Evolutionary conservation across 1,140 invertebrate species (phyloP).

Genomic region (Drosophila auraria): DNA sequence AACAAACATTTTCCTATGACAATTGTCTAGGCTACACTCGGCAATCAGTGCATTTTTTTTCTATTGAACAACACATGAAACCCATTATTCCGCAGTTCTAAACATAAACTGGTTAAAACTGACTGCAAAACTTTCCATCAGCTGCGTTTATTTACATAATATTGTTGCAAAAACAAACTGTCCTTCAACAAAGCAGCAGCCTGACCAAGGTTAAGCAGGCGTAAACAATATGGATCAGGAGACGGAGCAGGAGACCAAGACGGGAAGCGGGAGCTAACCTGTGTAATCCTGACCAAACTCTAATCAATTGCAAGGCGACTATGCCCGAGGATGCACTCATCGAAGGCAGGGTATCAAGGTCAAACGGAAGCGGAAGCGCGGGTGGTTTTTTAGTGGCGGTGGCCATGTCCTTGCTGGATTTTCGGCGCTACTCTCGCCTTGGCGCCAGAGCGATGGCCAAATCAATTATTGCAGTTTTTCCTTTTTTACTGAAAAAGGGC

Average conservation of each 20-base stretch:
- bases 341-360: conserved; percentile 31
- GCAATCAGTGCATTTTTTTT: not conserved
- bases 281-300: conserved; percentile 10
- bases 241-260: not conserved
- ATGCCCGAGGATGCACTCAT: conserved; percentile 1
- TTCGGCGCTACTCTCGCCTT: conserved; percentile 25
- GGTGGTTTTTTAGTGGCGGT: not conserved
- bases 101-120: conserved; percentile 4
- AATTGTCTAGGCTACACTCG: too few species aligned
- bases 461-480: conserved; percentile 20
- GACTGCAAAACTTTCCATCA: conserved; percentile 54
- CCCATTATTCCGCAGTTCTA: not conserved
- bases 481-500: conserved; percentile 12
- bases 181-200: conserved; percentile 10
- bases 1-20: too few species aligned
- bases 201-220: conserved; percentile 30
- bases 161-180: conserved; percentile 35
- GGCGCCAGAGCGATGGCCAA: conserved; percentile 35
- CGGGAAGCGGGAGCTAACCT: conserved; percentile 5
- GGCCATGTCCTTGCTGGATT: conserved; percentile 9
- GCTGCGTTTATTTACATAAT: conserved; percentile 64
- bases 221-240: conserved; percentile 48
- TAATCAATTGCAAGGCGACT: conserved; percentile 22
- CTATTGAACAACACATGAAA: not conserved
- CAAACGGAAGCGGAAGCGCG: conserved; percentile 18